Evolutionary conservation across 2,797 vertebrate species (phyloP).

Genomic region (Capromys pilorides): DNA sequence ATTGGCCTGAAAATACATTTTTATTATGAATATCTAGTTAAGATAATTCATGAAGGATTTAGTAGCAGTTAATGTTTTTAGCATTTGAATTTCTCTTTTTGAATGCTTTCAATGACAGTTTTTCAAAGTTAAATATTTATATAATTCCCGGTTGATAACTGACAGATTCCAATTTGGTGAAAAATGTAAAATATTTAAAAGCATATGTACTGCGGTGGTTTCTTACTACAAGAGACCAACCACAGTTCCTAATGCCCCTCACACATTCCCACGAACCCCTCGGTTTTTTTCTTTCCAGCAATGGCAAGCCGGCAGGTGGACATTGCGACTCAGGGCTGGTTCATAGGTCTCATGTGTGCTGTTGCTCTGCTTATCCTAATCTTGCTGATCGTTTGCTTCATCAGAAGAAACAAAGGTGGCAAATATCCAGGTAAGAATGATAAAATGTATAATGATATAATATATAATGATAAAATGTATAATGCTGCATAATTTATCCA

Average conservation of each 20-base stretch:
- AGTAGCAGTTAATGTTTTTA: constrained; percentile 21
- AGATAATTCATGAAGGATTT: background rate
- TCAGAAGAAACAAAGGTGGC: constrained; percentile 98
- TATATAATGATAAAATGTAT: background rate
- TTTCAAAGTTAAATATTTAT: background rate
- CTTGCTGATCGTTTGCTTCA: constrained; percentile 98
- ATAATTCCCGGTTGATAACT: background rate
- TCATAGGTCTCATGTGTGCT: constrained; percentile 99
- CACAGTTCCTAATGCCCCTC: background rate
- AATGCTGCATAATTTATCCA: background rate
- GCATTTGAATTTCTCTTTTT: constrained; percentile 45
- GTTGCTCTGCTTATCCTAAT: constrained; percentile 98
- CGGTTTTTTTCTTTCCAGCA: constrained; percentile 87
- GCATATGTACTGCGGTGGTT: background rate
- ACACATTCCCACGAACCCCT: background rate
- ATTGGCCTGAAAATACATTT: constrained; percentile 47
- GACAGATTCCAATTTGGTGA: constrained; percentile 6
- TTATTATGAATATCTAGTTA: background rate
- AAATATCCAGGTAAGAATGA: constrained; percentile 95
- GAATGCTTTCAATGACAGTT: constrained; percentile 14
- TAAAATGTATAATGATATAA: background rate
- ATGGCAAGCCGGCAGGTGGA: constrained; percentile 97
- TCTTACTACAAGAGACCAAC: background rate
- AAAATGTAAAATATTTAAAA: constrained; percentile 15
- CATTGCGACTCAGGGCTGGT: constrained; percentile 99